phyloP scores from a whole-genome alignment of 2,888 invertebrate genomes.

The Drosophila crucigera region DNA sequence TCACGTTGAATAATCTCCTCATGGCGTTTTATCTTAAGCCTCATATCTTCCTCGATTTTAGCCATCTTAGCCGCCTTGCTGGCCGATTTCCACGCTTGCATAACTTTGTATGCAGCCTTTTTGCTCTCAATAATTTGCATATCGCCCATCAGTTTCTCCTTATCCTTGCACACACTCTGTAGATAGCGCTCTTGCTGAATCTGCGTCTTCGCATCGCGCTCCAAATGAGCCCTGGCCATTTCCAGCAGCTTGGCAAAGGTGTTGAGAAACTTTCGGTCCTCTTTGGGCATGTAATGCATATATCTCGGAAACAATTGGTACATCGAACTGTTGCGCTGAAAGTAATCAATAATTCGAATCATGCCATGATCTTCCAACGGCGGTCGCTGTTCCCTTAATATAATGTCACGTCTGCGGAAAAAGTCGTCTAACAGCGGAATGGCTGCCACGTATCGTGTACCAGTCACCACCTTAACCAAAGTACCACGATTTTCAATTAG shows the following conservation, averaged over 20 bases:
- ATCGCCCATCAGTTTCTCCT: slow-evolving; percentile 15
- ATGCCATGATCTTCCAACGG: slow-evolving; percentile 59
- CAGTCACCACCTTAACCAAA: slow-evolving; percentile 21
- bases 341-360: slow-evolving; percentile 62
- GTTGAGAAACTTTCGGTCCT: slow-evolving; percentile 43
- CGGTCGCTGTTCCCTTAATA: slow-evolving; percentile 40
- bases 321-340: slow-evolving; percentile 50
- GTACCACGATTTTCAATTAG: slow-evolving; percentile 34
- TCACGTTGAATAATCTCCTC: slow-evolving; percentile 42
- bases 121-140: slow-evolving; percentile 23
- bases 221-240: slow-evolving; percentile 42
- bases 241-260: slow-evolving; percentile 49
- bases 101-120: slow-evolving; percentile 1
- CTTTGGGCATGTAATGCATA: slow-evolving; percentile 13
- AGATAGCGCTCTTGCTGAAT: slow-evolving; percentile 51
- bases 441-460: slow-evolving; percentile 38
- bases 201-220: slow-evolving; percentile 35
- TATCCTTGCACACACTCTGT: slow-evolving; percentile 45
- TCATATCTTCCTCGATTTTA: slow-evolving; percentile 32
- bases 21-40: slow-evolving; percentile 6
- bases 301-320: slow-evolving; percentile 33
- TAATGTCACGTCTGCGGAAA: slow-evolving; percentile 38
- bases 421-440: slow-evolving; percentile 51
- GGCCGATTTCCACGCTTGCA: not conserved
- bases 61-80: slow-evolving; percentile 24